Evolutionary conservation across 2,888 invertebrate genomes (phyloP).

Genomic region (Drosophila algonquin): DNA sequence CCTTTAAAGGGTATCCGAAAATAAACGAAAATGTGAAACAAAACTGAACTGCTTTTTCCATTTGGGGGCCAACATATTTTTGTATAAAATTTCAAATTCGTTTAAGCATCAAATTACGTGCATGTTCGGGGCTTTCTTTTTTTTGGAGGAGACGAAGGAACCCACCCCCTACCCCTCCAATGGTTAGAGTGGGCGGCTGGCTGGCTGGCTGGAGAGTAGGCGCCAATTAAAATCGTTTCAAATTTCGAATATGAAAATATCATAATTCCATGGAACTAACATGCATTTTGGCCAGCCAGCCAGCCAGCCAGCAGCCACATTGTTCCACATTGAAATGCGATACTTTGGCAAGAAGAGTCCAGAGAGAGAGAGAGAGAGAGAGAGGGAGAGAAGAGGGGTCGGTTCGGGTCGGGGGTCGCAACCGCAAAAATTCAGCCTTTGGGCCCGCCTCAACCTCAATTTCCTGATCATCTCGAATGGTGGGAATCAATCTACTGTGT

Average conservation of each 20-base stretch:
- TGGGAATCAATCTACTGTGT: constrained; percentile 70
- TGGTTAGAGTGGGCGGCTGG: constrained; percentile 32
- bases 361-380: neutral
- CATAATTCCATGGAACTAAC: constrained; percentile 79
- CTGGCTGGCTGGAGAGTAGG: constrained; percentile 40
- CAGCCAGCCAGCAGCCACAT: constrained; percentile 38
- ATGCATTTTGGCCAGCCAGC: constrained; percentile 45
- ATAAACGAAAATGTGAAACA: constrained; percentile 1
- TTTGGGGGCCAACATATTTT: constrained; percentile 52
- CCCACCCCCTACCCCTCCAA: too few species aligned
- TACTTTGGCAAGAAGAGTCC: constrained; percentile 49
- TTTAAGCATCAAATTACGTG: constrained; percentile 72
- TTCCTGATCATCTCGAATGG: constrained; percentile 27
- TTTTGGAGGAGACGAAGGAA: neutral
- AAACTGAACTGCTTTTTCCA: constrained; percentile 55
- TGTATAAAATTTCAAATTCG: constrained; percentile 78
- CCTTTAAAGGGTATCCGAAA: neutral
- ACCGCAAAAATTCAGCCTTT: constrained; percentile 51
- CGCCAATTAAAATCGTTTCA: constrained; percentile 78
- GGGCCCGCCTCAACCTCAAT: constrained; percentile 42
- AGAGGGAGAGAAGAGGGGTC: neutral
- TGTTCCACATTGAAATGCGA: constrained; percentile 61
- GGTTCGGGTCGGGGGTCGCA: too few species aligned
- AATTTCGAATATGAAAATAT: constrained; percentile 73
- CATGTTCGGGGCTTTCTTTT: constrained; percentile 58